Base-by-base conservation (phyloP, 2,113 vertebrate species). In the Carlito syrichta region DNA sequence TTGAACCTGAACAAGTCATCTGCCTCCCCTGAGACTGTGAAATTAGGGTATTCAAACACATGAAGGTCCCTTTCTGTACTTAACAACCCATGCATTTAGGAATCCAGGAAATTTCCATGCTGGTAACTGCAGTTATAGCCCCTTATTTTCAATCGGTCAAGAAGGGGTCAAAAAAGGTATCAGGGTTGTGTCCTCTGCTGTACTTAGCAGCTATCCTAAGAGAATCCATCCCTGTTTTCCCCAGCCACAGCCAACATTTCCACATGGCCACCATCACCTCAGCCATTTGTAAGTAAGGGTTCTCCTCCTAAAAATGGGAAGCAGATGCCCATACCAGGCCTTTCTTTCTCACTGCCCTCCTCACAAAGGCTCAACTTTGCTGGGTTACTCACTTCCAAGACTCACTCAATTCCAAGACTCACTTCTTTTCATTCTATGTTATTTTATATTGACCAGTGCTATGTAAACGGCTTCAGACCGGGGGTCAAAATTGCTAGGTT, bases 71-170 rank as follows among this genome's bases (percentile, higher is more conserved):
- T 66, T 76, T 71, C 63, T 35, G 19, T 68, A 25, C 14, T 40
- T 63, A 23, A 1, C 2, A 66, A 62, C 19, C 5, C 6, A 1
- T 0, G 23, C 45, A 3, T 58, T 6, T 68, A 77, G 27, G 68
- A 20, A 19, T 35, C 27, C 10, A 8, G 40, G 22, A 14, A 22
- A 12, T 0, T 2, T 69, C 83, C 12, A 1, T 10, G 35, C n/a
- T 45, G 45, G 38, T 17, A 0, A 23, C 63, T n/a, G 9, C 45
- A 13, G 62, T 14, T 52, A 4, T 20, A 14, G 19, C 27, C 25
- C 16, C 0, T 8, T 45, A 23, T 8, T 1, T 3, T 7, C 8
- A 27, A 3, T 5, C 4, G 2, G 1, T 71, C 22, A 6, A 1
- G 30, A 58, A 27, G 17, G 3, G 0, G 5, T 8, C 32, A n/a